phyloP scores from a whole-genome alignment of 2,888 invertebrate genomes.

The Furcula furcula region DNA sequence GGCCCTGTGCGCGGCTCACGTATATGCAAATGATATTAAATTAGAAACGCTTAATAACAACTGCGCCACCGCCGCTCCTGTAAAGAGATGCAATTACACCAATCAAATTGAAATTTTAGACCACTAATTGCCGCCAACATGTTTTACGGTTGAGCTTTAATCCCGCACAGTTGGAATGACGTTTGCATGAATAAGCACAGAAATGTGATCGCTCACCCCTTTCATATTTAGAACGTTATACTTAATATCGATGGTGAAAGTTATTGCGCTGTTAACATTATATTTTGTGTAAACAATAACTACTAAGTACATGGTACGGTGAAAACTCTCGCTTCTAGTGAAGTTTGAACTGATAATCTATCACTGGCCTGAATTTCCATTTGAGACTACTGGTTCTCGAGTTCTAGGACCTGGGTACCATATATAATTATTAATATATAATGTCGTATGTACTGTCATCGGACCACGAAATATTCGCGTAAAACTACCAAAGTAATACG shows the following conservation, averaged over 20 bases:
- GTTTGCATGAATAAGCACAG: conserved; percentile 18
- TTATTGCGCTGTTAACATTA: no score
- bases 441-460: no score
- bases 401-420: no score
- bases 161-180: conserved; percentile 35
- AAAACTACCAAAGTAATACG: no score
- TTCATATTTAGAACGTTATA: conserved; percentile 9
- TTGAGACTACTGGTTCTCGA: no score
- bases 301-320: neutral
- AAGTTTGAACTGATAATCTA: no score
- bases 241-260: no score
- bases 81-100: conserved; percentile 81
- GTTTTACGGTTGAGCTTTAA: conserved; percentile 59
- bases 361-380: no score
- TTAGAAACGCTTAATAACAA: conserved; percentile 81
- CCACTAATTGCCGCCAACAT: conserved; percentile 73
- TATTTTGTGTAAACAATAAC: no score
- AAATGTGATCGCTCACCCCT: conserved; percentile 16
- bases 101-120: conserved; percentile 78
- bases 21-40: conserved; percentile 81
- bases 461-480: no score
- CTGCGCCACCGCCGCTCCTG: conserved; percentile 65
- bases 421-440: no score
- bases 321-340: neutral
- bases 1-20: conserved; percentile 57